Base-by-base conservation (phyloP, 1,140 invertebrate genomes). In the Drosophila subpulchrella region DNA sequence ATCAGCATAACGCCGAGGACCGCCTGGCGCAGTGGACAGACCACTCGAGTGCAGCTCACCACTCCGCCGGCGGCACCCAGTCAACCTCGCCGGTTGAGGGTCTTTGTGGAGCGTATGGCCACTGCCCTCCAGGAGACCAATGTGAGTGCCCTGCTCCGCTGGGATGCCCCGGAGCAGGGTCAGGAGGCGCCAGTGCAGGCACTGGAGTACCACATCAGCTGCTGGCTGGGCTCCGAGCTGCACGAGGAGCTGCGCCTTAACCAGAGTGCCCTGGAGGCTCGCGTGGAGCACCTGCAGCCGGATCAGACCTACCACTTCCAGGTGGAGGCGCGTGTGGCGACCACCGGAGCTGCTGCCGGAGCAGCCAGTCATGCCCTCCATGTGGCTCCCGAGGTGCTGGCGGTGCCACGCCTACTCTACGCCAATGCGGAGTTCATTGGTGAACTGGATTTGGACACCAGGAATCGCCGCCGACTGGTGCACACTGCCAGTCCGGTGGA, bases 1-100 rank as follows among this genome's bases (percentile, higher is more conserved):
- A 94, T 97, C 5, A 95, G 94, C 1, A 94, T 98, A 2, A 95
- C 96, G 54, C 95, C 97, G 0, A 96, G 96, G 74, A 97, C 97
- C 0, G 96, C 96, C 75, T 98, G 97, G 97, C 96, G 96, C 34
- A 94, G 95, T 7, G 95, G 96, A 0, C 91, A 93, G 8, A 93
- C 94, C 27, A 94, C 95, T 0, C 94, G 93, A 4, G 93, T 93
- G 0, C 89, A 92, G 24, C 75, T 96, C 0, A 93, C 93, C 75
- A 96, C 96, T 0, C 96, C 96, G 0, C 94, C 95, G 47, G 95
- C 95, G 47, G 94, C 95, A 10, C 97, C 97, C 4, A 94, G 95
- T 4, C 94, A 94, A 17, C 97, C 97, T 0, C 92, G 93, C 0
- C 94, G 95, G 42, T 94, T 96, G 0, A 93, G 97, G 59, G 93